phyloP scores from a whole-genome alignment of 2,113 vertebrate genomes.

The Apeltes quadracus region DNA sequence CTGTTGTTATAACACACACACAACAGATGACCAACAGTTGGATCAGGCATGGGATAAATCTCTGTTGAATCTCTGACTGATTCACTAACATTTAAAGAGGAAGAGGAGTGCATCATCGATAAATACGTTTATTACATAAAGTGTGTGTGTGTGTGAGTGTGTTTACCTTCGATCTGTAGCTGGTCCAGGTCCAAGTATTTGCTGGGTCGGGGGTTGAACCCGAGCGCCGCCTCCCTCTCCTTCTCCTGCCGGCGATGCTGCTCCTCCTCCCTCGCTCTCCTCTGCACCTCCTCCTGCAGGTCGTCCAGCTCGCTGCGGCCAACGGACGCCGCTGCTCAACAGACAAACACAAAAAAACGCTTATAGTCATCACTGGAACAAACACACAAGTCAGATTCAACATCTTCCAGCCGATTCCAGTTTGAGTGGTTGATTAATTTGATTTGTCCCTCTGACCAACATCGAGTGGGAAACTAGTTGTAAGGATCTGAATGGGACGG shows the following conservation, averaged over 20 bases:
- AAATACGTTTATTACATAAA: neutral
- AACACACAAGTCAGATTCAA: neutral
- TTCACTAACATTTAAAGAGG: neutral
- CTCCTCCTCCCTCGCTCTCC: conserved; percentile 88
- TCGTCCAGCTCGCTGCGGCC: conserved; percentile 90
- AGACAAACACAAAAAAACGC: conserved; percentile 3
- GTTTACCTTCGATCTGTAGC: conserved; percentile 88
- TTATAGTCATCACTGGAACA: neutral
- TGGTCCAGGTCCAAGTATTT: conserved; percentile 97
- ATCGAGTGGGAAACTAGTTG: neutral
- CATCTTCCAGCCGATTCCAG: neutral
- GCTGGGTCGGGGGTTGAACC: conserved; percentile 94
- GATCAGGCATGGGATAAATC: neutral
- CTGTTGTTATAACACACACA: conserved; percentile 33
- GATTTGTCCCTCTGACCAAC: neutral
- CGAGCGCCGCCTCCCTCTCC: conserved; percentile 89
- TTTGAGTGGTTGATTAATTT: neutral
- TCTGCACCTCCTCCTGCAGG: conserved; percentile 92
- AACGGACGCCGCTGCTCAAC: conserved; percentile 40
- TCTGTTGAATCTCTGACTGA: neutral
- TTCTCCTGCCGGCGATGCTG: conserved; percentile 87
- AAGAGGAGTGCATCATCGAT: neutral
- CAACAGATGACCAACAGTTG: neutral
- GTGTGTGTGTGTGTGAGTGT: neutral
- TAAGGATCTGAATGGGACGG: no score